Conservation (phyloP, 2,797 vertebrate genomes). For the Amblyraja radiata region DNA sequence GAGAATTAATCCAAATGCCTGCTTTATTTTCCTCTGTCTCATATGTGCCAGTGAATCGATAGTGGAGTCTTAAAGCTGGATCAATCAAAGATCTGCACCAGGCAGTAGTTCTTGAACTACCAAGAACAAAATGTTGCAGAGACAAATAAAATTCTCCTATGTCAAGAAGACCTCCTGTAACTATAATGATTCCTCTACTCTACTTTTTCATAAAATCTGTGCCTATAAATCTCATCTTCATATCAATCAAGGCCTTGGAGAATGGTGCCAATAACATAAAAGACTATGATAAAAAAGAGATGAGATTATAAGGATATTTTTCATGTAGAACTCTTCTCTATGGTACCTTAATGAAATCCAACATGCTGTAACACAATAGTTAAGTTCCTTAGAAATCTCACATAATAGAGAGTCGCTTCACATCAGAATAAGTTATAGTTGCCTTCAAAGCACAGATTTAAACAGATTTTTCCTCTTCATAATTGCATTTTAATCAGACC, state of each 20-base stretch:
- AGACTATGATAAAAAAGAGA: background rate
- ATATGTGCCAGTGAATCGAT: background rate
- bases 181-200: background rate
- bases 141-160: background rate
- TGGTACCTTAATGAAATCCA: background rate
- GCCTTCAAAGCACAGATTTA: too few species aligned
- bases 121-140: background rate
- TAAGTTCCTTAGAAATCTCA: too few species aligned
- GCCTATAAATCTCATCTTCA: background rate
- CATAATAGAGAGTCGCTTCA: too few species aligned
- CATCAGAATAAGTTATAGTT: too few species aligned
- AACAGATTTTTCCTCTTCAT: too few species aligned
- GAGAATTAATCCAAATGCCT: background rate
- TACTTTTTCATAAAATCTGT: background rate
- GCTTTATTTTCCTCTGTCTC: background rate
- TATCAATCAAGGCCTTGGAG: background rate
- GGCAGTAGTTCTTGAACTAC: background rate
- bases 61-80: background rate
- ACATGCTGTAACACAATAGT: too few species aligned
- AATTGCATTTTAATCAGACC: too few species aligned
- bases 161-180: background rate
- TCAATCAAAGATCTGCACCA: background rate
- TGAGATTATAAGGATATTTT: background rate
- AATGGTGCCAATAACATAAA: background rate
- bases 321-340: background rate